Evolutionary conservation across 2,797 vertebrate genomes (phyloP).

Genomic region (Micrastur ruficollis): DNA sequence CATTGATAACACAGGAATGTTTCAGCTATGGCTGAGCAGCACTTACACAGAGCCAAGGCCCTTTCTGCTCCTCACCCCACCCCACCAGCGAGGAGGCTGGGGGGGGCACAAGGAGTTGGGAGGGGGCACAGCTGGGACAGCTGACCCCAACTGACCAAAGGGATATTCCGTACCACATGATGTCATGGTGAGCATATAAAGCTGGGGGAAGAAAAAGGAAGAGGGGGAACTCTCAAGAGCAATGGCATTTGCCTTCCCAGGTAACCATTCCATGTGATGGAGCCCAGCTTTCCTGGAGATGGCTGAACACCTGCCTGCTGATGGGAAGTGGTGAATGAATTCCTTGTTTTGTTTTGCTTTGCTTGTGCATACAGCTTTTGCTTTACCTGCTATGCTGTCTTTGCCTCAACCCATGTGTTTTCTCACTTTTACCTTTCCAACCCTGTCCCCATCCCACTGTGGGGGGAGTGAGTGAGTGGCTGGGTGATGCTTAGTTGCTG

Average conservation of each 20-base stretch:
- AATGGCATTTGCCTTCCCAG: not conserved
- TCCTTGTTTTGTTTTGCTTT: not conserved
- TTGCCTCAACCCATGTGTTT: not conserved
- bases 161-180: no score
- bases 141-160: not conserved
- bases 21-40: not conserved
- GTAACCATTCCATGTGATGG: not conserved
- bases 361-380: not conserved
- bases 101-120: not conserved
- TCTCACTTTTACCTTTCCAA: not conserved
- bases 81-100: not conserved
- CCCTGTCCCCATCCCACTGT: not conserved
- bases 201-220: not conserved
- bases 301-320: not conserved
- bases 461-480: not conserved
- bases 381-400: not conserved
- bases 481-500: not conserved
- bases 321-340: not conserved
- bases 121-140: not conserved
- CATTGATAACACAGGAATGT: not conserved
- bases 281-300: not conserved
- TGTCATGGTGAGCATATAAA: not conserved
- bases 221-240: accelerated
- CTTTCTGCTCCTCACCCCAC: not conserved
- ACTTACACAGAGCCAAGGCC: not conserved